Conservation (phyloP, 1,140 invertebrate genomes). For the Dreissena polymorpha region DNA sequence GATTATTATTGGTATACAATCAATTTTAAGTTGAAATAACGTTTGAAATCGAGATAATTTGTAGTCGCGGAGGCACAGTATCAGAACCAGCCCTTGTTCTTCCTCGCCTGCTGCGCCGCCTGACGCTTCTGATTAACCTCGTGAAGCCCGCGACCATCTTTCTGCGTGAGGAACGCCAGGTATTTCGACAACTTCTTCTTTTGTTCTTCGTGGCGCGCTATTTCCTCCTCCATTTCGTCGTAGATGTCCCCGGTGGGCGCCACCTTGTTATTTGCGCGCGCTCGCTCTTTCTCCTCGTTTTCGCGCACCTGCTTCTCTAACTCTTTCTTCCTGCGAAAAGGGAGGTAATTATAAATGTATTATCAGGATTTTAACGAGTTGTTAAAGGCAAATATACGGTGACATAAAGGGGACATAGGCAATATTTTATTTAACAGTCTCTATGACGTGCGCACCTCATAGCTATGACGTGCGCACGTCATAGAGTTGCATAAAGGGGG, state of each 20-base stretch:
- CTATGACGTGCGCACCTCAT: too few species aligned
- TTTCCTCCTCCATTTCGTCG: constrained; percentile 35
- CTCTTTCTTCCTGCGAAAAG: constrained; percentile 37
- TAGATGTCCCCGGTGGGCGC: constrained; percentile 27
- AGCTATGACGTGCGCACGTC: too few species aligned
- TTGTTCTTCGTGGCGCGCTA: constrained; percentile 26
- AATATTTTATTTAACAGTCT: too few species aligned
- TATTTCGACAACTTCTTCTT: constrained; percentile 51
- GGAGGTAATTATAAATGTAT: neutral
- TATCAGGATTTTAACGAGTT: neutral
- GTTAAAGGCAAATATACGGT: too few species aligned
- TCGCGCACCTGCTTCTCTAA: constrained; percentile 19
- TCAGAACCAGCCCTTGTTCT: constrained; percentile 47
- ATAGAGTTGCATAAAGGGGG: too few species aligned
- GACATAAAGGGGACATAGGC: too few species aligned
- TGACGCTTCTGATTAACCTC: constrained; percentile 22
- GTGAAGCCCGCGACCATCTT: constrained; percentile 25
- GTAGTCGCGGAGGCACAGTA: too few species aligned
- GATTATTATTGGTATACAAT: too few species aligned
- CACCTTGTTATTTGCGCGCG: constrained; percentile 40
- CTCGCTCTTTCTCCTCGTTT: constrained; percentile 38
- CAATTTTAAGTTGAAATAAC: too few species aligned
- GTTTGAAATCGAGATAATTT: too few species aligned
- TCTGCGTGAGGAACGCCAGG: constrained; percentile 24
- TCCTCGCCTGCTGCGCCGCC: constrained; percentile 24